Evolutionary conservation across 1,140 invertebrate genomes (phyloP).

Genomic region (Harlomillsia oculata): DNA sequence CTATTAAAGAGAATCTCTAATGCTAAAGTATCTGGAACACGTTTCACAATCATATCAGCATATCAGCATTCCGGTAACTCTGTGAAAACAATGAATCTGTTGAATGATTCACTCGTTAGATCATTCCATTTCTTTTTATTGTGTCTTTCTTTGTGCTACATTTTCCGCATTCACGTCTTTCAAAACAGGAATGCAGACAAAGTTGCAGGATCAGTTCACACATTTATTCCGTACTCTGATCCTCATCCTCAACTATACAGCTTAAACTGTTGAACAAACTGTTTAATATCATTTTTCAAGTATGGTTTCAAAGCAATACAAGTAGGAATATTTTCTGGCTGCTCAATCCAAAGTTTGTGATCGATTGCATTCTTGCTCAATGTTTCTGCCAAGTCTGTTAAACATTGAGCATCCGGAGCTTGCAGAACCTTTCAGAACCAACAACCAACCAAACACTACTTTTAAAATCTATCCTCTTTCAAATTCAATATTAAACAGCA

Average conservation of each 20-base stretch:
- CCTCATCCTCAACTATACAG: slow-evolving; percentile 49
- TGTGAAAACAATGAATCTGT: slow-evolving; percentile 14
- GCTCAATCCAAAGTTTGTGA: slow-evolving; percentile 94
- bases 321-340: slow-evolving; percentile 91
- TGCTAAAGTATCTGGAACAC: too few species aligned
- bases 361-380: slow-evolving; percentile 62
- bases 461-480: not conserved
- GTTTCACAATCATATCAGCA: too few species aligned
- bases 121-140: slow-evolving; percentile 12
- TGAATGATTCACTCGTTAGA: slow-evolving; percentile 12
- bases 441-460: not conserved
- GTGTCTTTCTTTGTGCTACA: not conserved
- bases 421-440: slow-evolving; percentile 36
- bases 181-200: not conserved
- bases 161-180: not conserved
- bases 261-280: slow-evolving; percentile 81
- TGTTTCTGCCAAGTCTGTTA: slow-evolving; percentile 57
- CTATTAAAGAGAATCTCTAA: too few species aligned
- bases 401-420: slow-evolving; percentile 64
- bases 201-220: not conserved
- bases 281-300: slow-evolving; percentile 69
- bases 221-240: not conserved
- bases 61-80: too few species aligned
- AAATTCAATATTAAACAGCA: not conserved
- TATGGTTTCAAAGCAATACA: slow-evolving; percentile 90